phyloP scores from a whole-genome alignment of 2,113 vertebrate species.

The Mobula birostris region DNA sequence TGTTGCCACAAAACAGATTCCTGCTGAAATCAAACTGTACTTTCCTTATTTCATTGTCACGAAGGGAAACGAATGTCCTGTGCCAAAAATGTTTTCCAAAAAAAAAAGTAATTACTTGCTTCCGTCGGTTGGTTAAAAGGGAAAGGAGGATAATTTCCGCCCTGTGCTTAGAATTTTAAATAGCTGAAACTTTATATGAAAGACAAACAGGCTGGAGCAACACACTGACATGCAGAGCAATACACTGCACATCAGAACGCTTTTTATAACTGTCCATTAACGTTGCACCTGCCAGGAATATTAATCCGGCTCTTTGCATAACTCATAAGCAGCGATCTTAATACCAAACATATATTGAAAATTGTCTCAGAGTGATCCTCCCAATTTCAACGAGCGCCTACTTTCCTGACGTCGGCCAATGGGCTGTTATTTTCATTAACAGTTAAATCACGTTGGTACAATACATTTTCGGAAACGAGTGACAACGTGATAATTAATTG shows the following conservation, averaged over 20 bases:
- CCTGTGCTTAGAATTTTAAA: slow-evolving; percentile 38
- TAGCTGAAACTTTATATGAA: slow-evolving; percentile 37
- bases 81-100: slow-evolving; percentile 1
- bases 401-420: not conserved
- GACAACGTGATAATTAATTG: not conserved
- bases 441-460: not conserved
- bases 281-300: slow-evolving; percentile 35
- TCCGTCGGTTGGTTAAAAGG: slow-evolving; percentile 36
- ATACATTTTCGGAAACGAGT: not conserved
- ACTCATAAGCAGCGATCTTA: not conserved
- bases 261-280: slow-evolving; percentile 7
- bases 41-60: not conserved
- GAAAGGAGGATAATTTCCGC: slow-evolving; percentile 24
- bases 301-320: slow-evolving; percentile 32
- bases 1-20: not conserved
- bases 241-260: slow-evolving; percentile 18
- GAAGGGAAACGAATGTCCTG: not conserved
- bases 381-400: not conserved
- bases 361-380: not conserved
- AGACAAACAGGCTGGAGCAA: slow-evolving; percentile 28
- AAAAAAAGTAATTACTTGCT: slow-evolving; percentile 32
- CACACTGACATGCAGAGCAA: slow-evolving; percentile 17
- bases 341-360: not conserved
- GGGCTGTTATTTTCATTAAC: not conserved
- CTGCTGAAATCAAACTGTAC: not conserved